These are phyloP conservation scores for Drosophila setifemur DNA, from an alignment of 1,140 invertebrate genomes.

Conservation along the genomic window DNA sequence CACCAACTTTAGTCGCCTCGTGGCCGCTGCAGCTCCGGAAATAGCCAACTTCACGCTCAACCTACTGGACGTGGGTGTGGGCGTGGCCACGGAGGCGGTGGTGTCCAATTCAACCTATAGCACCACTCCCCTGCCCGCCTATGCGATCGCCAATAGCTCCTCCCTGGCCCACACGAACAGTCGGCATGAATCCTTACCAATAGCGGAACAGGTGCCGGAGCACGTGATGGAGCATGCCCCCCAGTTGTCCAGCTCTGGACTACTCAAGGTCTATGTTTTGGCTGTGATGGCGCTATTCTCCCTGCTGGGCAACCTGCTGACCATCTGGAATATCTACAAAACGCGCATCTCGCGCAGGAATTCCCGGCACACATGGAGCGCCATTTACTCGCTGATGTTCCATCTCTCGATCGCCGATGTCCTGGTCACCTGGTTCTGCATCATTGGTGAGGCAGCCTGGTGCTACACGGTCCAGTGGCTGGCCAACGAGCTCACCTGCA, in stretches of 20 bases:
- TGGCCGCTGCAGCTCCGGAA: slow-evolving; percentile 38
- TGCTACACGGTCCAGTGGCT: slow-evolving; percentile 91
- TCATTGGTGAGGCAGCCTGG: slow-evolving; percentile 91
- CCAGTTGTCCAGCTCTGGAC: slow-evolving; percentile 84
- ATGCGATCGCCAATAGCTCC: slow-evolving; percentile 53
- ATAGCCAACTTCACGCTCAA: slow-evolving; percentile 68
- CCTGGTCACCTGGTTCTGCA: slow-evolving; percentile 91
- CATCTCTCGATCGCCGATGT: slow-evolving; percentile 90
- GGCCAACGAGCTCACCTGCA: slow-evolving; percentile 90
- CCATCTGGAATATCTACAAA: slow-evolving; percentile 89
- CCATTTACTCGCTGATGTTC: slow-evolving; percentile 90
- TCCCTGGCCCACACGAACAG: slow-evolving; percentile 55
- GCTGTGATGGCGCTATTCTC: slow-evolving; percentile 88
- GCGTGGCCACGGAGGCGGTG: slow-evolving; percentile 31
- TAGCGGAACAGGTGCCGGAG: slow-evolving; percentile 64
- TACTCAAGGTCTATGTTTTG: slow-evolving; percentile 86
- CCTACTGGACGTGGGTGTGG: slow-evolving; percentile 44
- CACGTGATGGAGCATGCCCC: slow-evolving; percentile 86
- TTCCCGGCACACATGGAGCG: slow-evolving; percentile 85
- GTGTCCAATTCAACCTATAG: slow-evolving; percentile 1
- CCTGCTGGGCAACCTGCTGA: slow-evolving; percentile 88
- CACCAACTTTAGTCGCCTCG: slow-evolving; percentile 55
- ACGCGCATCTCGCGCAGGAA: slow-evolving; percentile 83
- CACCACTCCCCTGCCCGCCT: slow-evolving; percentile 42
- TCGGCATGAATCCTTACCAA: slow-evolving; percentile 40